A percentile compares a stretch with the other conserved stretches of the same genome.
Conservation (phyloP, 2,113 vertebrate genomes). For the Antechinus stuartii region DNA sequence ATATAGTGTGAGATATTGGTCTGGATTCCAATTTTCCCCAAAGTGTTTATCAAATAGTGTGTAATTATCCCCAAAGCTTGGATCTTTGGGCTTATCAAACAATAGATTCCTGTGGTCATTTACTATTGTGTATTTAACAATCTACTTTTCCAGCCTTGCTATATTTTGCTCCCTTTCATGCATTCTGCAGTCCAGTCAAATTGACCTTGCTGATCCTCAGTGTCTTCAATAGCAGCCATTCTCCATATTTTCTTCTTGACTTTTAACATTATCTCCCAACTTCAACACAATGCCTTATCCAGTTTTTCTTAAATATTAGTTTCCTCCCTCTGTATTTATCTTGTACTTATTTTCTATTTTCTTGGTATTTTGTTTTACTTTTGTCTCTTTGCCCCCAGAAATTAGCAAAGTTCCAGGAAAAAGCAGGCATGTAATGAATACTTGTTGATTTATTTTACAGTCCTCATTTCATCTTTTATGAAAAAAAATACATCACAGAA, state of each 20-base stretch:
- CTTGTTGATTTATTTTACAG: not conserved
- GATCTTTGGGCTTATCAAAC: not conserved
- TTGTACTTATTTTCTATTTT: not conserved
- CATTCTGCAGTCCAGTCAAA: not conserved
- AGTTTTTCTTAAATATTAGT: not conserved
- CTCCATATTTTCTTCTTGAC: not conserved
- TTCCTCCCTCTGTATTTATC: not conserved
- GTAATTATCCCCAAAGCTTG: not conserved
- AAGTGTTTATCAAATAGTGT: not conserved
- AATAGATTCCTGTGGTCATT: not conserved
- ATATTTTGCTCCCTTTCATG: not conserved
- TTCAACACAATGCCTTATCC: not conserved
- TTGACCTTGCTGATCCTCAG: not conserved
- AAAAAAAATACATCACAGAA: not conserved
- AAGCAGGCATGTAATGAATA: not conserved
- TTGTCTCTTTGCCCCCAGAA: not conserved
- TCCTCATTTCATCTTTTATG: not conserved
- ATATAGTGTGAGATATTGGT: not conserved
- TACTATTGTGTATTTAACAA: not conserved
- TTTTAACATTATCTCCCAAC: not conserved
- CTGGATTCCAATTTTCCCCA: not conserved
- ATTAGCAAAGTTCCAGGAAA: not conserved
- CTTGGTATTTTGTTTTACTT: not conserved
- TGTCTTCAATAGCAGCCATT: not conserved
- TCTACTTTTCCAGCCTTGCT: not conserved